Conservation (phyloP, 2,797 vertebrate genomes). For the Acridotheres tristis region DNA sequence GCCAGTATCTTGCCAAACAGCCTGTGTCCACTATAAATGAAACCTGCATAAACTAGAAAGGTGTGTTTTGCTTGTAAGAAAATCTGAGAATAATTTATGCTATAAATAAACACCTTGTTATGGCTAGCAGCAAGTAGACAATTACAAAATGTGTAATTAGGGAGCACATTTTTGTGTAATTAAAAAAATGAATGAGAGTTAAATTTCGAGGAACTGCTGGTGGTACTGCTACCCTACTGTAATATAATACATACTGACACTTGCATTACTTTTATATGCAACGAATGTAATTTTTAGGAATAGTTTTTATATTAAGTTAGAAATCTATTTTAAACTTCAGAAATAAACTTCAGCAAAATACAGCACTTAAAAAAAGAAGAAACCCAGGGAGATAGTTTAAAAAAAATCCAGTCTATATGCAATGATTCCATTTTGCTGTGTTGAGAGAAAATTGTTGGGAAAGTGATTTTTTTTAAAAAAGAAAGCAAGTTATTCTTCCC, state of each 20-base stretch:
- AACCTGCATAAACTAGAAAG: slow-evolving; percentile 21
- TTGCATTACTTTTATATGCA: background rate
- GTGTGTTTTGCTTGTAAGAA: background rate
- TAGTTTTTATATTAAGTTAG: background rate
- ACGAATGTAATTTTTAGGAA: background rate
- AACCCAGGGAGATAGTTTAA: background rate
- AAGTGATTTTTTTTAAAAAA: background rate
- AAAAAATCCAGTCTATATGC: background rate
- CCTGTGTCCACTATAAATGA: slow-evolving; percentile 48
- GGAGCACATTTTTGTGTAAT: slow-evolving; percentile 44
- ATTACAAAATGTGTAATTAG: slow-evolving; percentile 24
- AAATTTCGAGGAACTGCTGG: background rate
- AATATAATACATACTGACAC: background rate
- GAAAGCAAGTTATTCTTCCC: background rate
- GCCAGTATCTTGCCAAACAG: slow-evolving; percentile 62
- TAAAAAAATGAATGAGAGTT: slow-evolving; percentile 49
- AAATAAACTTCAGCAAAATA: background rate
- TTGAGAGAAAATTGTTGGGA: background rate
- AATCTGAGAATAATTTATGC: slow-evolving; percentile 6
- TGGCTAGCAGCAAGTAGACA: background rate
- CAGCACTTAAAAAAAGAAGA: background rate
- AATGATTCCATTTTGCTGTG: background rate
- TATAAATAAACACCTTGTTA: slow-evolving; percentile 42
- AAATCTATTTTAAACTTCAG: background rate
- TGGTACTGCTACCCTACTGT: background rate